phyloP scores from a whole-genome alignment of 2,888 invertebrate genomes.

The Phyto melanocephala region DNA sequence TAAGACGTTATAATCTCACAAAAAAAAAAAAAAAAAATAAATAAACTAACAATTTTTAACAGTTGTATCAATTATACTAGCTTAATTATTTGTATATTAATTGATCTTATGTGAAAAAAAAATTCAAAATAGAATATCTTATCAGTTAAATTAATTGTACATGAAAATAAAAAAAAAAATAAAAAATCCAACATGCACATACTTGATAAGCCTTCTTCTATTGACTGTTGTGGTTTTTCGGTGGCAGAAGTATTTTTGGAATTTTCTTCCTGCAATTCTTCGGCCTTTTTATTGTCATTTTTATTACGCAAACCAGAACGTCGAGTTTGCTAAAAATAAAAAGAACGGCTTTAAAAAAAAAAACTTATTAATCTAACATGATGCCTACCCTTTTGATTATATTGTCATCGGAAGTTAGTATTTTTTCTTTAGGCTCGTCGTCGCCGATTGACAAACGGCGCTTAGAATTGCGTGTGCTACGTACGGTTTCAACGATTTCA shows the following conservation, averaged over 20 bases:
- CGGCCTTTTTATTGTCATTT: constrained; percentile 49
- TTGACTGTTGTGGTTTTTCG: constrained; percentile 29
- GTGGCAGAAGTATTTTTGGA: constrained; percentile 12
- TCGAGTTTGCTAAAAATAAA: constrained; percentile 51
- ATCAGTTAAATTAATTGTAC: constrained; percentile 29
- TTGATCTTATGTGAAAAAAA: not conserved
- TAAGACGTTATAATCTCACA: not conserved
- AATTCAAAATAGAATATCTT: constrained; percentile 24
- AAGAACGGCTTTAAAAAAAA: not conserved
- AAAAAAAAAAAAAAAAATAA: not conserved
- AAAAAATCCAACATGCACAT: constrained; percentile 44
- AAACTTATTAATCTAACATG: not conserved
- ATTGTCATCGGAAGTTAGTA: constrained; percentile 24
- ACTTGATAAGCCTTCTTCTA: constrained; percentile 44
- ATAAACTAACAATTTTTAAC: not conserved
- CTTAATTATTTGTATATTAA: not conserved
- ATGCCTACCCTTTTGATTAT: constrained; percentile 43
- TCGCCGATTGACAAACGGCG: constrained; percentile 19
- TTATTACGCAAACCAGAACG: constrained; percentile 57
- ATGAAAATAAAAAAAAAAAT: not conserved
- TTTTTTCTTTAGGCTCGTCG: constrained; percentile 51
- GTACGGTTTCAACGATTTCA: not conserved
- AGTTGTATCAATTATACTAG: not conserved
- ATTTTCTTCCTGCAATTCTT: constrained; percentile 41
- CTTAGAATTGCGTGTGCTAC: constrained; percentile 53